Evolutionary conservation across 2,797 vertebrate genomes (phyloP), one percentile per base, ranked within the genome.

Genomic region (Microhierax caerulescens): DNA sequence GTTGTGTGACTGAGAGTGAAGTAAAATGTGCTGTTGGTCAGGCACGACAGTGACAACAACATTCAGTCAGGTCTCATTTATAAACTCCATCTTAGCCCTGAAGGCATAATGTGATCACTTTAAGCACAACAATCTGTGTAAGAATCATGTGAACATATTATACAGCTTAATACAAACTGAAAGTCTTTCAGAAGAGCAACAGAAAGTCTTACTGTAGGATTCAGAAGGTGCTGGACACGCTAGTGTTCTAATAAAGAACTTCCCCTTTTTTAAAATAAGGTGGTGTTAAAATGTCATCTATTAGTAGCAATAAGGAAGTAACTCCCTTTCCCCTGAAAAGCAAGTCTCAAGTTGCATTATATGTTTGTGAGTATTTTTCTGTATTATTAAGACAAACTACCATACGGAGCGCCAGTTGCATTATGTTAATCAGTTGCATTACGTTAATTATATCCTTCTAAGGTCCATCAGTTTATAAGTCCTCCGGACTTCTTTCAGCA

Each of bases 271-370:
- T 13, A 50, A 63, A 73, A 47, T 53, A 50, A 5, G 45, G 21
- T 45, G 12, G 30, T 53, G 13, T 59, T 88, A 89, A 94, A 92
- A 89, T 85, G 13, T 77, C 18, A 45, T 60, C 36, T 93, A 9
- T 59, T 76, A 76, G 32, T 36, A 80, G 56, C 72, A 88, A 60
- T 34, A 67, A 74, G 48, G 70, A 96, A 89, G 51, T 60, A 76
- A 89, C 51, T 94, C 50, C 22, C 24, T 65, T 85, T 91, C 18
- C 54, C 34, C 28, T 61, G 41, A n/a, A 86, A 75, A 72, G 28
- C 56, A 83, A 37, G 21, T 65, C 48, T 70, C 28, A 68, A 50
- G 16, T 56, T 85, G 36, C 60, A 60, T 51, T 63, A 79, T 30
- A 34, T 0, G 0, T 59, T 79, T 76, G 23, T 32, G 47, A 59